A percentile compares a stretch with the other conserved stretches of the same genome.
Evolutionary conservation across 1,140 invertebrate species (phyloP).

Genomic region (Philotrypesis tridentata): DNA sequence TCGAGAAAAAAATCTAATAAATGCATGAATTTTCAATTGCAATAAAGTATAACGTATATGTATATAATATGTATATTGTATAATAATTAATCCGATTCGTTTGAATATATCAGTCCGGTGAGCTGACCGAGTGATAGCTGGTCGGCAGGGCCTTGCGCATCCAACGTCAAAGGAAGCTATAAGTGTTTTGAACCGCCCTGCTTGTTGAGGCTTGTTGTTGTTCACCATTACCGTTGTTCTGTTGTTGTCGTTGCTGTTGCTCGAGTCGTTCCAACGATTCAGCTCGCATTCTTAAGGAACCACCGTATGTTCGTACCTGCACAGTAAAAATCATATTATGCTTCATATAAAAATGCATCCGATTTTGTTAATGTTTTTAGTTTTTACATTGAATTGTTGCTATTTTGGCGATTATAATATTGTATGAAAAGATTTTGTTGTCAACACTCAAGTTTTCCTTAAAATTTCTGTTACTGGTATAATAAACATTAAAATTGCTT

Average conservation of each 20-base stretch:
- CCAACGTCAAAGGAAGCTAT: slow-evolving; percentile 81
- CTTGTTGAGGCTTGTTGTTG: slow-evolving; percentile 69
- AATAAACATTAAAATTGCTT: too few species aligned
- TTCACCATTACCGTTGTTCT: neutral
- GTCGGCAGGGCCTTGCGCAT: slow-evolving; percentile 63
- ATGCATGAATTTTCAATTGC: neutral
- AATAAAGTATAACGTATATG: neutral
- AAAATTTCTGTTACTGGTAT: neutral
- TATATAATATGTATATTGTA: neutral
- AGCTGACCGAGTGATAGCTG: slow-evolving; percentile 62
- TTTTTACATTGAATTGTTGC: neutral
- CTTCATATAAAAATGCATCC: neutral
- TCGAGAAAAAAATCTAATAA: neutral
- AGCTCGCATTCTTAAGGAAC: slow-evolving; percentile 79
- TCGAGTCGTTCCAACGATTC: slow-evolving; percentile 81
- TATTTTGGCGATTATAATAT: neutral
- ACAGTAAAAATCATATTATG: slow-evolving; percentile 25
- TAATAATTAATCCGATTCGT: neutral
- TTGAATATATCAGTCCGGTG: slow-evolving; percentile 58
- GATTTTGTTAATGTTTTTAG: neutral
- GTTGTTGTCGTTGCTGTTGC: slow-evolving; percentile 63
- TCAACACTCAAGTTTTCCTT: neutral
- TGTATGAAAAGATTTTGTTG: neutral
- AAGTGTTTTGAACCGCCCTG: slow-evolving; percentile 83
- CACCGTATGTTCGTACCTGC: slow-evolving; percentile 77